Evolutionary conservation across 2,797 vertebrate genomes (phyloP), one percentile per base, ranked within the genome.

Genomic region (Pitangus sulphuratus): DNA sequence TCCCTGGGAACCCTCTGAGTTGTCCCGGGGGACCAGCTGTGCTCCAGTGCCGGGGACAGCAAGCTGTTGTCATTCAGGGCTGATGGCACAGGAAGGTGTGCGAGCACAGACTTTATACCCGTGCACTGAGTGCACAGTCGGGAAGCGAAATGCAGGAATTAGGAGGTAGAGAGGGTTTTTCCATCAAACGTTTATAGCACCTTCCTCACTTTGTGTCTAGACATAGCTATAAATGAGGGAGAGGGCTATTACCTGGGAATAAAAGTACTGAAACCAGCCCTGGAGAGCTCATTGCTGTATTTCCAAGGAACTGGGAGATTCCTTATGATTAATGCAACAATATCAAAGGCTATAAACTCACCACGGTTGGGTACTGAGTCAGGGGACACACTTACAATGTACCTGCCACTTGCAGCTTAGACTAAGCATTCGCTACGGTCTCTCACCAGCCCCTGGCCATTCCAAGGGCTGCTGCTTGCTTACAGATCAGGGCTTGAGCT

Each of bases 181-280:
- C 83, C 89, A 65, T 87, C 61, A 51, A 76, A 40, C 11, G 18
- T 92, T 96, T 95, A 91, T 92, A 92, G 92, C 72, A 42, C 79
- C 77, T 91, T 84, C 71, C 69, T 91, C 28, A 5, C 93, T 85
- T 26, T 61, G 76, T 89, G 89, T 97, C 95, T 97, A 96, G 95
- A 97, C 93, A 94, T 30, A 81, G 95, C 93, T 87, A 91, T 96
- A 93, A 94, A 92, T 75, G 96, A 91, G 61, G 69, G 61, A 93
- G 50, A 93, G 89, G 79, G 76, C 81, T 95, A 82, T 96, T 96
- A 95, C 64, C 89, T 84, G 51, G 82, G 90, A 94, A 91, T 94
- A 91, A 93, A 96, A 83, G 25, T 22, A 57, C 65, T 75, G 82
- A 94, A 92, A 91, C 65, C 57, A 81, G 76, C 76, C 87, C 84